These are phyloP conservation scores for Ginglymostoma cirratum DNA, from an alignment of 2,113 vertebrate species.

Conservation along the genomic window DNA sequence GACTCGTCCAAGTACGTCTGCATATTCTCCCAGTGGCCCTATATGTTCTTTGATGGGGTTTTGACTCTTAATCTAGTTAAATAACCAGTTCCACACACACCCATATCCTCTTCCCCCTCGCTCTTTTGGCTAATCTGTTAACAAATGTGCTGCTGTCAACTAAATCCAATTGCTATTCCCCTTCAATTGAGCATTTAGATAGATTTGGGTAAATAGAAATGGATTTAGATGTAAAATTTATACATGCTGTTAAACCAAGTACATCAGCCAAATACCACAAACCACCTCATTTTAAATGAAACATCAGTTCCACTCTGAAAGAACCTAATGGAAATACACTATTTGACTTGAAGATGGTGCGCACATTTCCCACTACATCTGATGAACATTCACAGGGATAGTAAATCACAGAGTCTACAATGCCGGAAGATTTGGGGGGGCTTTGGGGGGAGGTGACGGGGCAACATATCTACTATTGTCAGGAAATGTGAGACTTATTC, in stretches of 20 bases:
- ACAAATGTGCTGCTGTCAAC: neutral
- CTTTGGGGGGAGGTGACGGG: no score
- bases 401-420: neutral
- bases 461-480: neutral
- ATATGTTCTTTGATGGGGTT: neutral
- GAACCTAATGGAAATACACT: neutral
- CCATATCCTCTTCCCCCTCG: neutral
- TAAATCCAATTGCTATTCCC: neutral
- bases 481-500: slow-evolving; percentile 7
- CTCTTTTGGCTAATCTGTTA: slow-evolving; percentile 12
- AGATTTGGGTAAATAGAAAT: neutral
- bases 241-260: neutral
- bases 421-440: neutral
- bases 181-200: neutral
- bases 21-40: neutral
- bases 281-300: neutral
- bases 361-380: neutral
- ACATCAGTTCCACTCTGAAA: neutral
- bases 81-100: neutral
- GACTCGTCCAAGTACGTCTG: neutral
- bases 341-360: neutral
- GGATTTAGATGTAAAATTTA: neutral
- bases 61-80: neutral
- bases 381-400: neutral
- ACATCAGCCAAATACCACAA: neutral